phyloP scores from a whole-genome alignment of 2,888 invertebrate genomes.

The Ectemnius lituratus region DNA sequence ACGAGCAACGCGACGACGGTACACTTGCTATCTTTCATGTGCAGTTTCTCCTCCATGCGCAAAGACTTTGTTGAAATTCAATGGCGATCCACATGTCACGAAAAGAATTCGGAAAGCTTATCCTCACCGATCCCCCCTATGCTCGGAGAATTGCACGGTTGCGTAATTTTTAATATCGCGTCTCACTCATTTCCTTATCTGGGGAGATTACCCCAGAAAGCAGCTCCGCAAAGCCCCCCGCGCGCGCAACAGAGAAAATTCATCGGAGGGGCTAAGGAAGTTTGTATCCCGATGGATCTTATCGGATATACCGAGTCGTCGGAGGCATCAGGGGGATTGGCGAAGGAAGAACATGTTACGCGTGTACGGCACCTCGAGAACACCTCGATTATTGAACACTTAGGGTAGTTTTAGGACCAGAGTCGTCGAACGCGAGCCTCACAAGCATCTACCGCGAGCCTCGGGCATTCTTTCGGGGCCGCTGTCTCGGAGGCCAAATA shows the following conservation, averaged over 20 bases:
- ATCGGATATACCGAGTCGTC: not conserved
- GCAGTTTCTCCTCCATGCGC: not conserved
- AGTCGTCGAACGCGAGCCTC: conserved; percentile 61
- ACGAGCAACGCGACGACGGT: conserved; percentile 48
- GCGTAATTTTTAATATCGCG: not conserved
- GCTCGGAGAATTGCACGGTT: conserved; percentile 12
- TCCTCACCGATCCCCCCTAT: conserved; percentile 23
- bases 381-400: conserved; percentile 74
- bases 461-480: conserved; percentile 23
- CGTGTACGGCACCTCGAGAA: conserved; percentile 68
- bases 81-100: conserved; percentile 47
- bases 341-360: conserved; percentile 63
- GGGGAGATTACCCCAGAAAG: conserved; percentile 28
- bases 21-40: conserved; percentile 17
- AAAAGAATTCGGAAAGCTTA: conserved; percentile 25
- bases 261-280: conserved; percentile 56
- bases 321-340: conserved; percentile 33
- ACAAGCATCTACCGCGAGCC: conserved; percentile 26
- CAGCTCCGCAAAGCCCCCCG: conserved; percentile 48
- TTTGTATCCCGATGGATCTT: not conserved
- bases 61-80: conserved; percentile 25
- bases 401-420: conserved; percentile 73
- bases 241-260: conserved; percentile 54
- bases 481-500: conserved; percentile 22
- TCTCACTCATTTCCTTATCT: conserved; percentile 14